These are phyloP conservation scores for Buathra laborator DNA, from an alignment of 2,888 invertebrate genomes.

Conservation along the genomic window DNA sequence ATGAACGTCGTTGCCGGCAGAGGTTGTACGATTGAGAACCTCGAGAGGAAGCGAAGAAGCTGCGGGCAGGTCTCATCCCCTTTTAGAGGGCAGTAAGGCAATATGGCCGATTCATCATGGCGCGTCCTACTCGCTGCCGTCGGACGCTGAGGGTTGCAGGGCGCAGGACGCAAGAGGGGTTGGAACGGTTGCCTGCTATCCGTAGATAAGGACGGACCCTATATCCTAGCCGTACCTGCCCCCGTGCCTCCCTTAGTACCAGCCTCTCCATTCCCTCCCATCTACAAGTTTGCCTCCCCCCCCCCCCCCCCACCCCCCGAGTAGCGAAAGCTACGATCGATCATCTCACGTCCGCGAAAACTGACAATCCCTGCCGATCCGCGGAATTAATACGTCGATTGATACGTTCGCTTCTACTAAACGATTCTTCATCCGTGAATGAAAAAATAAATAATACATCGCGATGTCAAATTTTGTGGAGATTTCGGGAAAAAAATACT, in stretches of 20 bases:
- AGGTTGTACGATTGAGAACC: constrained; percentile 54
- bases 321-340: constrained; percentile 67
- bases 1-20: not conserved
- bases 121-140: constrained; percentile 73
- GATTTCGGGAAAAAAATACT: not conserved
- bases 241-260: constrained; percentile 68
- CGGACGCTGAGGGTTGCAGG: constrained; percentile 71
- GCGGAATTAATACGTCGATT: constrained; percentile 69
- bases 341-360: constrained; percentile 64
- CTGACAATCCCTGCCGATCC: constrained; percentile 56
- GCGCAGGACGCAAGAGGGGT: constrained; percentile 70
- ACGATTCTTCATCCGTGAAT: not conserved
- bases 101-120: constrained; percentile 84
- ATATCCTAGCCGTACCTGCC: constrained; percentile 75
- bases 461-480: not conserved
- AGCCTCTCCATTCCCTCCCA: constrained; percentile 63
- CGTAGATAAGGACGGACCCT: constrained; percentile 84
- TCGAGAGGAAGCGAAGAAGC: constrained; percentile 66
- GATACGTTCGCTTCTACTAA: constrained; percentile 39
- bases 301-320: constrained; percentile 15
- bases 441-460: constrained; percentile 23
- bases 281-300: constrained; percentile 48
- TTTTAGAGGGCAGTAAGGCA: constrained; percentile 77
- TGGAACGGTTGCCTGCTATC: constrained; percentile 78
- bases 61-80: constrained; percentile 66